Evolutionary conservation across 2,797 vertebrate genomes (phyloP).

Genomic region (Aulostomus chinensis): DNA sequence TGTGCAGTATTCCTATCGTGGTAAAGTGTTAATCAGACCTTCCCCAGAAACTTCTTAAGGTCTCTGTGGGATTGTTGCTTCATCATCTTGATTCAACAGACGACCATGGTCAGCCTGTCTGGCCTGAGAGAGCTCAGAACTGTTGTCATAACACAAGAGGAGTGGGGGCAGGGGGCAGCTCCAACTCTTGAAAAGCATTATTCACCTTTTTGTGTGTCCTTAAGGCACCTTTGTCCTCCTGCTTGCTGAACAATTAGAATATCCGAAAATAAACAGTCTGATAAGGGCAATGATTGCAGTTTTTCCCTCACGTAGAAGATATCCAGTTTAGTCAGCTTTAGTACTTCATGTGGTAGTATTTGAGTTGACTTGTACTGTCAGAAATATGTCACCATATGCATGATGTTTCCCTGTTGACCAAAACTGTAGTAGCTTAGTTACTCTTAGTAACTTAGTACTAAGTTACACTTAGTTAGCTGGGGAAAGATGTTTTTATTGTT

Average conservation of each 20-base stretch:
- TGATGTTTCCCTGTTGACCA: too few relatives aligned
- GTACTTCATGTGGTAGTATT: too few relatives aligned
- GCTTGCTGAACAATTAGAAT: neutral
- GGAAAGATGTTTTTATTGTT: slow-evolving; percentile 34
- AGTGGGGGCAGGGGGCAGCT: slow-evolving; percentile 34
- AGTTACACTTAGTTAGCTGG: too few relatives aligned
- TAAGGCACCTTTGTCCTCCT: slow-evolving; percentile 24
- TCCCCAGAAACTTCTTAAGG: slow-evolving; percentile 22
- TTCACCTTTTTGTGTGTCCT: slow-evolving; percentile 23
- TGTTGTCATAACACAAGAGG: slow-evolving; percentile 59
- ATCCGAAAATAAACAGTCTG: too few relatives aligned
- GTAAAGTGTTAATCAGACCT: neutral
- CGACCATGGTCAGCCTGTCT: slow-evolving; percentile 37
- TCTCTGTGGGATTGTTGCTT: slow-evolving; percentile 13
- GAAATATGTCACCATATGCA: too few relatives aligned
- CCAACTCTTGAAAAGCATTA: slow-evolving; percentile 20
- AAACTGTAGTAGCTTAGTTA: too few relatives aligned
- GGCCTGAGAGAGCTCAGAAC: slow-evolving; percentile 23
- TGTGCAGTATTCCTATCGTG: neutral
- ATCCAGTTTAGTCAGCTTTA: too few relatives aligned
- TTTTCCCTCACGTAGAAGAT: too few relatives aligned
- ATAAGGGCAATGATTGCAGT: too few relatives aligned
- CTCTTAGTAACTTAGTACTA: too few relatives aligned
- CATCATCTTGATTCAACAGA: slow-evolving; percentile 31
- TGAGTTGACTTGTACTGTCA: too few relatives aligned